Percentiles rank a stretch among this genome's conserved stretches.
These are phyloP conservation scores for Ovibos moschatus DNA, from an alignment of 2,113 vertebrate genomes.

Conservation along the genomic window DNA sequence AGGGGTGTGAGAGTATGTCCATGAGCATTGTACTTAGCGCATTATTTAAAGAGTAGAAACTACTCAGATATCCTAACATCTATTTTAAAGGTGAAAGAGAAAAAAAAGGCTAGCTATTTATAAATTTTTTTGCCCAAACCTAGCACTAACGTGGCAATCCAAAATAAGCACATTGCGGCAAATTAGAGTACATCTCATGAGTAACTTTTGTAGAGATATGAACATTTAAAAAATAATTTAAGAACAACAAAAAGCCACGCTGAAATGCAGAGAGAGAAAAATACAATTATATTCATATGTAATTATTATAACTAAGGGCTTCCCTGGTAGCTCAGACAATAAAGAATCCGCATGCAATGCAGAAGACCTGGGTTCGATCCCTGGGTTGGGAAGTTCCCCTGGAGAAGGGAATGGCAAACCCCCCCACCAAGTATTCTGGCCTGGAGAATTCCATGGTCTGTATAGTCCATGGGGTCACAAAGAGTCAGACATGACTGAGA, in stretches of 20 bases:
- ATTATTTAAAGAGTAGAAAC: slow-evolving; percentile 43
- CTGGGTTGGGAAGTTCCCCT: not conserved
- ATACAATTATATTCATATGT: not conserved
- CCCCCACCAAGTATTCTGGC: not conserved
- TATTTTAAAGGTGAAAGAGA: not conserved
- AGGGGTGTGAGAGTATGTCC: not conserved
- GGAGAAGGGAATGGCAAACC: not conserved
- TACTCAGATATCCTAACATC: not conserved
- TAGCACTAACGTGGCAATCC: not conserved
- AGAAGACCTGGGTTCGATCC: not conserved
- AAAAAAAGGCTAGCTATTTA: not conserved
- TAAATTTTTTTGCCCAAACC: not conserved
- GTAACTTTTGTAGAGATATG: not conserved
- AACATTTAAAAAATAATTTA: not conserved
- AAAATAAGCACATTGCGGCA: not conserved
- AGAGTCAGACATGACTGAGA: not conserved
- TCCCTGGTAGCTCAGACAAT: not conserved
- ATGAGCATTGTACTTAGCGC: not conserved
- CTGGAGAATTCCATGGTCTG: not conserved
- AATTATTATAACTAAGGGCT: not conserved
- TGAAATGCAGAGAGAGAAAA: not conserved
- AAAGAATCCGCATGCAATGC: not conserved
- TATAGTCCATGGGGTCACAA: not conserved
- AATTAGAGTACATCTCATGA: not conserved
- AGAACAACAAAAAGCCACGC: not conserved